A percentile compares a stretch with the other conserved stretches of the same genome.
phyloP scores from a whole-genome alignment of 1,140 invertebrate genomes.

The Bicyclus anynana region DNA sequence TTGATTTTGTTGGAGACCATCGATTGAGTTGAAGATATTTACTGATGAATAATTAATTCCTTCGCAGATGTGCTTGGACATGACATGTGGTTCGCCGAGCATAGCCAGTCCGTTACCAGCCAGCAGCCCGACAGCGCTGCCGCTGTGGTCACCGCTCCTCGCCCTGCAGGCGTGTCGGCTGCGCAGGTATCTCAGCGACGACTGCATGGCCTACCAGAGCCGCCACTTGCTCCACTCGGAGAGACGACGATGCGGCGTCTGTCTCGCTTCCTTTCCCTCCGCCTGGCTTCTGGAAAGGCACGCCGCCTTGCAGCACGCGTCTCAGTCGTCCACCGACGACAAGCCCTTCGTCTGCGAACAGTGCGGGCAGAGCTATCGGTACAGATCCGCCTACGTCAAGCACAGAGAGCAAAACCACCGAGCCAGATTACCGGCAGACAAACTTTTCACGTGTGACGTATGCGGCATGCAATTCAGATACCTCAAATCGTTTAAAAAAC shows the following conservation, averaged over 20 bases:
- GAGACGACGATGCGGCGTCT: conserved; percentile 85
- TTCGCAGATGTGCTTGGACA: conserved; percentile 68
- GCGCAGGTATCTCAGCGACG: conserved; percentile 72
- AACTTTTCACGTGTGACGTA: conserved; percentile 92
- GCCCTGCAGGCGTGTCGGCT: conserved; percentile 72
- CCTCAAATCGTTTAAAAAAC: conserved; percentile 93
- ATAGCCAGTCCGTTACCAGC: conserved; percentile 71
- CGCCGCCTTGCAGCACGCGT: conserved; percentile 85
- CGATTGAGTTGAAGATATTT: not conserved
- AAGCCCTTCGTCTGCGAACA: conserved; percentile 95
- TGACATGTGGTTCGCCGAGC: conserved; percentile 54
- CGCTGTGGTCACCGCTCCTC: conserved; percentile 72
- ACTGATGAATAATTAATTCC: not conserved
- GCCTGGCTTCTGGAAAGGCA: conserved; percentile 89
- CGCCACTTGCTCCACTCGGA: conserved; percentile 69
- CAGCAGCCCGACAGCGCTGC: conserved; percentile 77
- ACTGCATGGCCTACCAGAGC: conserved; percentile 64
- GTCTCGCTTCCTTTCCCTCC: conserved; percentile 89
- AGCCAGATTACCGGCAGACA: conserved; percentile 89
- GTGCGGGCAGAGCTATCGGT: conserved; percentile 92
- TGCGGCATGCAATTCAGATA: conserved; percentile 94
- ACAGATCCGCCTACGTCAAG: conserved; percentile 91
- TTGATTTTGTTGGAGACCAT: not conserved
- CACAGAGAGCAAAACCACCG: conserved; percentile 93
- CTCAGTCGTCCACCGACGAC: conserved; percentile 81